Percentiles rank a stretch among this genome's conserved stretches.
phyloP scores from a whole-genome alignment of 2,113 vertebrate genomes.

The Gobius niger region DNA sequence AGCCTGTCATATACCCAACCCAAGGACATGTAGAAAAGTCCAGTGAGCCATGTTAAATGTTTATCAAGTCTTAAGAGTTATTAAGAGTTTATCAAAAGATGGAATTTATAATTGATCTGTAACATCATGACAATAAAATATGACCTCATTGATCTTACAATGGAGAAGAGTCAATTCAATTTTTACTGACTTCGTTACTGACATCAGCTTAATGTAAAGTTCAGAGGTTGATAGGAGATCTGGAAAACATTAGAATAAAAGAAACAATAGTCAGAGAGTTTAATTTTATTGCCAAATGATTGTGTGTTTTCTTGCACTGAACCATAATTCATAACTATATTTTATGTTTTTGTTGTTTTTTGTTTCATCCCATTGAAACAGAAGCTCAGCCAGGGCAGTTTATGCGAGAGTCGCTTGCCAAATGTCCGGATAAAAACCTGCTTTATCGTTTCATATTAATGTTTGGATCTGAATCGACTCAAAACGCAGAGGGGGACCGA shows the following conservation, averaged over 20 bases:
- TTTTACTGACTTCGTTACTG: too few species aligned
- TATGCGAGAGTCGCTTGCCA: not conserved
- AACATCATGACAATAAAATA: too few species aligned
- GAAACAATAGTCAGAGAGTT: not conserved
- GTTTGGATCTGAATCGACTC: not conserved
- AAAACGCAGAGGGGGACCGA: not conserved
- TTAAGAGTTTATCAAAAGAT: too few species aligned
- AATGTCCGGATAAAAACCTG: not conserved
- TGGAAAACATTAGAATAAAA: slow-evolving; percentile 22
- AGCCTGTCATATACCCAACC: too few species aligned
- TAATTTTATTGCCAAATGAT: slow-evolving; percentile 11
- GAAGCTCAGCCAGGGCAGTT: not conserved
- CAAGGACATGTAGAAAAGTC: too few species aligned
- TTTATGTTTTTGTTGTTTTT: not conserved
- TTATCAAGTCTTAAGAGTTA: too few species aligned
- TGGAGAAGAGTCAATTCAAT: too few species aligned
- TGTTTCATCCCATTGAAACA: not conserved
- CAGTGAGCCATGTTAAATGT: too few species aligned
- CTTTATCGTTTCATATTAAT: slow-evolving; percentile 4
- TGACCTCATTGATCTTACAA: too few species aligned
- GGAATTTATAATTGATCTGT: too few species aligned
- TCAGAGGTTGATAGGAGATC: not conserved
- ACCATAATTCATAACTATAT: slow-evolving; percentile 1
- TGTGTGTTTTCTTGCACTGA: not conserved
- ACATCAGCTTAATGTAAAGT: slow-evolving; percentile 16